Evolutionary conservation across 2,113 vertebrate genomes (phyloP).

Genomic region (Arenaria interpres): DNA sequence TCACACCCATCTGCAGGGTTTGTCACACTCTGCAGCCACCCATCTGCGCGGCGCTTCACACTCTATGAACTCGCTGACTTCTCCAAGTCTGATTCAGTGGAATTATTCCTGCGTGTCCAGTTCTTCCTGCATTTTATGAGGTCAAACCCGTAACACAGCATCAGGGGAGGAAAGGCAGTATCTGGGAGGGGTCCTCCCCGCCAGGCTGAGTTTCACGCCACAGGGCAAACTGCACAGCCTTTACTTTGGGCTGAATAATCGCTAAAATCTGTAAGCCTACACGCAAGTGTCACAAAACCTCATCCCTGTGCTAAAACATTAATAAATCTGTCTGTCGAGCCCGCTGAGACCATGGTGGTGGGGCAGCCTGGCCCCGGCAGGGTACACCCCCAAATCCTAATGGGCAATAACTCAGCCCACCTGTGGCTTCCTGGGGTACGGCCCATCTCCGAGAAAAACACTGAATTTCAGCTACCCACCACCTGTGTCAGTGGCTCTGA

Average conservation of each 20-base stretch:
- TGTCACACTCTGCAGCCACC: neutral
- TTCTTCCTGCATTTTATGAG: neutral
- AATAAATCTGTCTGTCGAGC: neutral
- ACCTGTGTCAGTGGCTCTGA: neutral
- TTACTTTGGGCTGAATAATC: neutral
- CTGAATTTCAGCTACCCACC: neutral
- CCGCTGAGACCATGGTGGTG: rapidly evolving
- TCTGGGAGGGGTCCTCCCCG: neutral
- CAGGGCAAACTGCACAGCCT: neutral
- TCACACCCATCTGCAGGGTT: neutral
- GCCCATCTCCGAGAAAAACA: neutral
- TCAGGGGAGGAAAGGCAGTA: neutral
- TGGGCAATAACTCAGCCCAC: rapidly evolving
- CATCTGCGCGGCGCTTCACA: neutral
- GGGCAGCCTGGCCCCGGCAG: neutral
- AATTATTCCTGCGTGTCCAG: neutral
- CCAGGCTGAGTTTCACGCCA: neutral
- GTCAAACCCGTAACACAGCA: neutral
- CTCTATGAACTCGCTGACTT: neutral
- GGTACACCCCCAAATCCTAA: rapidly evolving
- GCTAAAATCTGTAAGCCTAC: neutral
- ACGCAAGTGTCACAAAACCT: neutral
- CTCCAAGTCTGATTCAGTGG: neutral
- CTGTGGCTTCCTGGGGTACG: rapidly evolving
- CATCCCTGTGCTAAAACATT: neutral